Base-by-base conservation (phyloP, 2,888 invertebrate species). In the Cantharis rufa region DNA sequence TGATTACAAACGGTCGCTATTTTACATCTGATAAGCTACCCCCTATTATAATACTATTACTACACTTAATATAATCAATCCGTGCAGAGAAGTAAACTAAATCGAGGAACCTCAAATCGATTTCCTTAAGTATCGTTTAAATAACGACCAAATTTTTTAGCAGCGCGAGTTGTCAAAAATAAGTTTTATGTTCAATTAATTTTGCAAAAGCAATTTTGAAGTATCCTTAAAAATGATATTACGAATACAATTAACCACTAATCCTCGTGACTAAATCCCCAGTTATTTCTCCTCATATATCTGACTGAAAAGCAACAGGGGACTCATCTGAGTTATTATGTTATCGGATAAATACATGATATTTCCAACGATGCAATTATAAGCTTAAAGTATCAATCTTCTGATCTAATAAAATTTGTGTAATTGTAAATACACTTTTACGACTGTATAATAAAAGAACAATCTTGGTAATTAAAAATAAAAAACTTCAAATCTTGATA, bases 281-380 rank as follows among this genome's bases (percentile, higher is more conserved):
- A 83, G 85, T 85, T 85, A 85, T 86, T 85, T 84, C 85, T 85
- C 85, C 83, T 84, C 84, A 84, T 85, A 84, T 84, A 85, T 84
- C 84, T 86, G 85, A 86, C 83, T 81, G 84, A 86, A 84, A 84
- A 84, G 84, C 84, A 84, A 82, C 85, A 81, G 82, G 86, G 86
- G 86, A 85, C 82, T 84, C 82, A 86, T 86, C 84, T 83, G 84
- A 82, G 84, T 84, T 85, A 84, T 84, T 84, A 85, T 83, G 86
- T 85, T 85, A 85, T 85, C 85, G 83, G 85, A 84, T 85, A 84
- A 84, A 86, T 84, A 84, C 83, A 82, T 78, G 69, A 78, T 72
- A 74, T 71, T 77, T 74, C 73, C 64, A 61, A 66, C 61, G 70
- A 71, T 77, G 77, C 77, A 66, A 72, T 72, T 62, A 72, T 64